Evolutionary conservation across 2,113 vertebrate genomes (phyloP).

Genomic region (Leptocoma aspasia): DNA sequence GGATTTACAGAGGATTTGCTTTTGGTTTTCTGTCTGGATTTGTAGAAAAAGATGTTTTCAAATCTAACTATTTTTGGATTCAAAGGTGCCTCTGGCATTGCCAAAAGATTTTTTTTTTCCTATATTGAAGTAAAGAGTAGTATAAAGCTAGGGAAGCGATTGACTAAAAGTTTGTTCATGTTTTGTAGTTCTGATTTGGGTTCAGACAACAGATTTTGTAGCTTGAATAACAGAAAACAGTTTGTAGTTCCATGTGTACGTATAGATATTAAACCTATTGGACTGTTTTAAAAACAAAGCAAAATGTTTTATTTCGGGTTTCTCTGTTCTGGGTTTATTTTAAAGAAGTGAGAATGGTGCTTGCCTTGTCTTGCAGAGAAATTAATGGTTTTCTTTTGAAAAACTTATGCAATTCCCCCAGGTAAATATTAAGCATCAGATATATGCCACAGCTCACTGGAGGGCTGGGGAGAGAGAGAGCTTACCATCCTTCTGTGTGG

Average conservation of each 20-base stretch:
- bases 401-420: neutral
- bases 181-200: neutral
- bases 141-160: neutral
- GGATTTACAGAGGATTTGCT: neutral
- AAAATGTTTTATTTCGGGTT: accelerated
- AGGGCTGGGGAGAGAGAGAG: neutral
- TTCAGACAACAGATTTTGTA: neutral
- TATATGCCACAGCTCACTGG: neutral
- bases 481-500: neutral
- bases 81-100: neutral
- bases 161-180: neutral
- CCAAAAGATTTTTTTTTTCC: neutral
- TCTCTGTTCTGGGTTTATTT: neutral
- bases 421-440: neutral
- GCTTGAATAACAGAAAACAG: neutral
- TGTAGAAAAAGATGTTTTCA: neutral
- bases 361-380: neutral
- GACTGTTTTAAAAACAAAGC: neutral
- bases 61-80: neutral
- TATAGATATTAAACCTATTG: neutral
- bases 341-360: neutral
- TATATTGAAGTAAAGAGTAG: neutral
- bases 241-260: neutral
- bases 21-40: neutral
- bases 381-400: neutral